Evolutionary conservation across 2,888 invertebrate genomes (phyloP), one percentile per base, ranked within the genome.

Genomic region (Tiliacea aurago): DNA sequence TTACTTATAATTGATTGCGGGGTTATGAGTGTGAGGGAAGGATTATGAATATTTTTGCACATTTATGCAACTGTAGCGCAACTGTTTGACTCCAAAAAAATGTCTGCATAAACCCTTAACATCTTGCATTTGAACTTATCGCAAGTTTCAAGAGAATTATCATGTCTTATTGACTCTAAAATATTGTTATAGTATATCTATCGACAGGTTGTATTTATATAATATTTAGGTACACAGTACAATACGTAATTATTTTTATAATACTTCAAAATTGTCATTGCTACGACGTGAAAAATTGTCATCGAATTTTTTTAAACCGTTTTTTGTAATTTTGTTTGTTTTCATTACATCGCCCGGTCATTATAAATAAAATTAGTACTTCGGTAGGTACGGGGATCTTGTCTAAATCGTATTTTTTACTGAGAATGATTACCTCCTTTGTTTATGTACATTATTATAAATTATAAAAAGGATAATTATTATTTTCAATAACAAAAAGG

Each of bases 131-230:
- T 83, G 65, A 75, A 65, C 73, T 79, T 77, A 58, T 66, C 47
- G 58, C 71, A 72, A 70, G 59, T 77, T 70, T 79, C 62, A 79
- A 79, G 33, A 71, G 15, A 61, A 70, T 56, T 55, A 58, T 59
- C 18, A 65, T 43, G 76, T 84, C 80, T 76, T 83, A 63, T 80
- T 68, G 80, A 85, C 71, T 70, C 43, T 72, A 64, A 67, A 70
- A 63, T 64, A 65, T 77, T 69, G 23, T 72, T 73, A 61, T 65
- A 43, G 33, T 64, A 78, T 70, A 65, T 74, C 45, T 63, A 66
- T 75, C 43, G 49, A 70, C 65, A 64, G 74, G 84, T 81, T 86
- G 84, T 84, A 84, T 84, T 81, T 84, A 80, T 80, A 55, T 80
- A 70, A 72, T 75, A 53, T 67, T 65, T 78, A 78, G 73, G 75